phyloP scores from a whole-genome alignment of 2,113 vertebrate species.

The Tiliqua scincoides region DNA sequence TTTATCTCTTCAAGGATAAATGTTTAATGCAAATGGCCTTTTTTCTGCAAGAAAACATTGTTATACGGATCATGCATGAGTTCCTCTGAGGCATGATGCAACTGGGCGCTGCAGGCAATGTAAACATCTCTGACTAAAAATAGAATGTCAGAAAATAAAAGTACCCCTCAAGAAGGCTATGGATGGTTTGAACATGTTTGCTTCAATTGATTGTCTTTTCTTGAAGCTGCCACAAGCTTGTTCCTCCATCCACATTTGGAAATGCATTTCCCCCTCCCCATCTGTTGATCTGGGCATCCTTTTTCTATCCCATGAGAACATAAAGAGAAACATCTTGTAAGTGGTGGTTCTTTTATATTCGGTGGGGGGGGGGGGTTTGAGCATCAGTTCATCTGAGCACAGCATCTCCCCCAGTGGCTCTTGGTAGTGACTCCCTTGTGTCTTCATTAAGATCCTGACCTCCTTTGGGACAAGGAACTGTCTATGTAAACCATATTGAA shows the following conservation, averaged over 20 bases:
- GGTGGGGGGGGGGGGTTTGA: no score
- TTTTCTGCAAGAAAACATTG: slow-evolving; percentile 31
- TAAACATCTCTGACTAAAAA: slow-evolving; percentile 34
- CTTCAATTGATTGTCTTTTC: neutral
- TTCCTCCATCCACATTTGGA: neutral
- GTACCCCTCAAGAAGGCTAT: slow-evolving; percentile 28
- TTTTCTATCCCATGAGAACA: neutral
- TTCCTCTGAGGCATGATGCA: slow-evolving; percentile 13
- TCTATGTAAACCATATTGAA: no score
- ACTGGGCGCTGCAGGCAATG: slow-evolving; percentile 14
- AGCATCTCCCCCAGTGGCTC: no score
- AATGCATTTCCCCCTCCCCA: neutral
- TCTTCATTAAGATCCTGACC: no score
- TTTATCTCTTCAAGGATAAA: slow-evolving; percentile 46
- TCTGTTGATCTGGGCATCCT: neutral
- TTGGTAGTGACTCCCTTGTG: no score
- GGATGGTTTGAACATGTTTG: neutral
- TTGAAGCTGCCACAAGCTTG: neutral
- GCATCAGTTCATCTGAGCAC: no score
- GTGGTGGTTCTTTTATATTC: no score
- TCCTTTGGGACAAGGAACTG: no score
- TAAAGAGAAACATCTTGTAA: no score
- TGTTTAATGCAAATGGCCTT: slow-evolving; percentile 43
- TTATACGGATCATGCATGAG: slow-evolving; percentile 11
- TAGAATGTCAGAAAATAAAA: neutral